Conservation (phyloP, 2,888 invertebrate species). For the Agrotis clavis region DNA sequence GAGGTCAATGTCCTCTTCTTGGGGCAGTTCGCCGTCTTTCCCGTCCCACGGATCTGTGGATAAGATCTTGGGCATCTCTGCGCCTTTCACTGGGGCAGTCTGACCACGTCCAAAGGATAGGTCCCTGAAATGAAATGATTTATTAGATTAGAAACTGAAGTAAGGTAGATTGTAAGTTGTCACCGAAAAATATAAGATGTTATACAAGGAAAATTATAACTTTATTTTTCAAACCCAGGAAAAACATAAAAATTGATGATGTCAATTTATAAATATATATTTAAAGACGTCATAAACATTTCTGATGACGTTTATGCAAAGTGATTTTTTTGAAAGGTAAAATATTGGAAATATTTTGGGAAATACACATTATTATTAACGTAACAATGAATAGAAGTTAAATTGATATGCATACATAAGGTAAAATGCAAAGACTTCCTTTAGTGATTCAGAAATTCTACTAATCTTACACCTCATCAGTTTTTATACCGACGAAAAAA, state of each 20-base stretch:
- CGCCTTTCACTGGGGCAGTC: slow-evolving; percentile 96
- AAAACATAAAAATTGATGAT: too few species aligned
- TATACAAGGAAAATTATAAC: too few species aligned
- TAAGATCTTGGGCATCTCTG: slow-evolving; percentile 94
- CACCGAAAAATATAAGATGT: not conserved
- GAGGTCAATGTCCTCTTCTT: slow-evolving; percentile 97
- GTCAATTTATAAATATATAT: too few species aligned
- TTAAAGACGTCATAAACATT: not conserved
- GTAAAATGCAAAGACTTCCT: not conserved
- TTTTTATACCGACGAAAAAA: too few species aligned
- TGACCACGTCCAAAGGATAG: slow-evolving; percentile 98
- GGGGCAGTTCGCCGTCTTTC: slow-evolving; percentile 96
- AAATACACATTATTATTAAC: slow-evolving; percentile 4
- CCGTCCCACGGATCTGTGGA: slow-evolving; percentile 97
- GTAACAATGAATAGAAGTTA: slow-evolving; percentile 11
- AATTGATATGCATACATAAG: slow-evolving; percentile 1
- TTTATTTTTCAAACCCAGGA: too few species aligned
- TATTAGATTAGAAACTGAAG: not conserved
- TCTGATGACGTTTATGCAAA: slow-evolving; percentile 1
- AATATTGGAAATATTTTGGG: not conserved
- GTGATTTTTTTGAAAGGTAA: not conserved
- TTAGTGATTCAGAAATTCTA: slow-evolving; percentile 14
- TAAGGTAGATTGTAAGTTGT: not conserved
- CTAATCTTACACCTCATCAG: not conserved
- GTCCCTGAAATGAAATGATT: slow-evolving; percentile 90